A percentile compares a stretch with the other conserved stretches of the same genome.
These are phyloP conservation scores for Scolanthus callimorphus DNA, from an alignment of 92 coral and sea anemone genomes.

Conservation along the genomic window DNA sequence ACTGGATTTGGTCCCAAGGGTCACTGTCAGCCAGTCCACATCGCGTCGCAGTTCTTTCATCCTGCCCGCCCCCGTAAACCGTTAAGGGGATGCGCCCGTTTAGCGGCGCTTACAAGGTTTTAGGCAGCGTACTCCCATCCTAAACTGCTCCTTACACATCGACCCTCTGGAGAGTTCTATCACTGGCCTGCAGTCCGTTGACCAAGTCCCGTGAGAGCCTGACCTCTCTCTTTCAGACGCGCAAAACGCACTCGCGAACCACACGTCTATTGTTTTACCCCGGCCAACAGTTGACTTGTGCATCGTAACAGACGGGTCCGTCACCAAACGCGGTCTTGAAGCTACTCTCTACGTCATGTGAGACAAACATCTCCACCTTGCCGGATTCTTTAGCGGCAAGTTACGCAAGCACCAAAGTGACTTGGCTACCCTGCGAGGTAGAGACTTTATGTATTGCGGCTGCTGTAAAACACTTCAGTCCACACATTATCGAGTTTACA, in stretches of 20 bases:
- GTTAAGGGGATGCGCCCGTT: too few relatives aligned
- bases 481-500: constrained; percentile 44
- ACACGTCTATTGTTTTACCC: constrained; percentile 22
- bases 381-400: constrained; percentile 55
- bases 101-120: too few relatives aligned
- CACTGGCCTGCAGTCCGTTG: constrained; percentile 30
- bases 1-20: too few relatives aligned
- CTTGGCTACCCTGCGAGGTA: constrained; percentile 34
- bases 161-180: constrained; percentile 23
- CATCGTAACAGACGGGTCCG: too few relatives aligned
- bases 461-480: constrained; percentile 49
- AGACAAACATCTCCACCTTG: constrained; percentile 26
- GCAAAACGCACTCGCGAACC: constrained; percentile 16
- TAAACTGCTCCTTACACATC: too few relatives aligned
- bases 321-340: too few relatives aligned
- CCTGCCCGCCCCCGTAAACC: too few relatives aligned
- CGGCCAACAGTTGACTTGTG: constrained; percentile 29
- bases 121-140: too few relatives aligned
- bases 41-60: too few relatives aligned
- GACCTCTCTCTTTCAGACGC: constrained; percentile 19
- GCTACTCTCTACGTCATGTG: constrained; percentile 33
- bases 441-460: too few relatives aligned
- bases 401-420: constrained; percentile 57
- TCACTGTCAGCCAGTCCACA: too few relatives aligned
- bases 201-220: constrained; percentile 19